Percentiles rank a stretch among this genome's conserved stretches.
Evolutionary conservation across 2,113 vertebrate genomes (phyloP).

Genomic region (Alectura lathami): DNA sequence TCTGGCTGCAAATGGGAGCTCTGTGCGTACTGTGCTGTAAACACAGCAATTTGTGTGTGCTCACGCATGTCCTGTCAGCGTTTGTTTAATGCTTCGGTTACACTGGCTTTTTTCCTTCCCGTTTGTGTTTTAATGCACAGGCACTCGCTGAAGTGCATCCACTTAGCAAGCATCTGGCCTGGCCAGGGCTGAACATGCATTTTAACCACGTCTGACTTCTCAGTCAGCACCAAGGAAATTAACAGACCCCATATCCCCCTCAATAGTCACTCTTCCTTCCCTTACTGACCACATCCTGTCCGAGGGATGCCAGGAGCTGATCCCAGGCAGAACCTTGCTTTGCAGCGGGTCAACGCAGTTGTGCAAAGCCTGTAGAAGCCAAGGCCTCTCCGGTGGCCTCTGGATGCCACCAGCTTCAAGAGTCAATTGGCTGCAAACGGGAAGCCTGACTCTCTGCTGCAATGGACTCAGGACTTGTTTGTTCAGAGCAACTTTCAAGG

Average conservation of each 20-base stretch:
- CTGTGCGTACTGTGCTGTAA: not conserved
- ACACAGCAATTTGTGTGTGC: conserved; percentile 43
- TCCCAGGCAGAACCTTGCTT: not conserved
- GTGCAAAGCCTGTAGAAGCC: not conserved
- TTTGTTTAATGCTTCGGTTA: conserved; percentile 64
- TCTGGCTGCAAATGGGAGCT: conserved; percentile 21
- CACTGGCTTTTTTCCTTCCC: conserved; percentile 37
- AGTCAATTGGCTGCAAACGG: not conserved
- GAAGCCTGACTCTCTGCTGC: not conserved
- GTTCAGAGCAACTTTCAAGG: not conserved
- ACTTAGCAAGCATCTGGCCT: conserved; percentile 69
- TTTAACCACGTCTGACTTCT: conserved; percentile 56
- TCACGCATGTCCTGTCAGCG: conserved; percentile 54
- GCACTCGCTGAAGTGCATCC: conserved; percentile 65
- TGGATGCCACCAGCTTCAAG: not conserved
- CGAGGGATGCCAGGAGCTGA: not conserved
- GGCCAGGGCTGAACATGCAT: conserved; percentile 28
- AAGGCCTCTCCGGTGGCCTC: not conserved
- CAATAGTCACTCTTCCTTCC: not conserved
- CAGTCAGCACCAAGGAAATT: not conserved
- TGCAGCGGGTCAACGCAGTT: not conserved
- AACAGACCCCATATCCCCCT: not conserved
- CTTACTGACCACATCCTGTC: not conserved
- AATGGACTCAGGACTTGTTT: not conserved
- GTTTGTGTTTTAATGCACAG: conserved; percentile 59